Percentiles rank a stretch among this genome's conserved stretches.
Conservation (phyloP, 2,113 vertebrate genomes). For the Prunella himalayana region DNA sequence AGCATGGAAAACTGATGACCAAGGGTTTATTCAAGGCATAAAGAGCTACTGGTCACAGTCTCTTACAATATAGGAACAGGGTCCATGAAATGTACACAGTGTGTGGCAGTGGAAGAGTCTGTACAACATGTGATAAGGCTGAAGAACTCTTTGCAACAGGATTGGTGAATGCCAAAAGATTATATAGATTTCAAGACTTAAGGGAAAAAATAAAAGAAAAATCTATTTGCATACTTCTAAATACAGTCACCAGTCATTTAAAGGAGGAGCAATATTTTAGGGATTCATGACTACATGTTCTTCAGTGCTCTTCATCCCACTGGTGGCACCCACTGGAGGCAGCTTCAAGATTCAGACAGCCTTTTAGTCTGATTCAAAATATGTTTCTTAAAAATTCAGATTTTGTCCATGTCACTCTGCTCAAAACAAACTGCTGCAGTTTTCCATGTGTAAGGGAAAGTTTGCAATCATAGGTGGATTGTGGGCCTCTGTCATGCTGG, state of each 20-base stretch:
- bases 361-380: not conserved
- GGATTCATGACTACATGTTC: not conserved
- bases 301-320: not conserved
- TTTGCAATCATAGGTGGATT: not conserved
- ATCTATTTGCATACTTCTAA: not conserved
- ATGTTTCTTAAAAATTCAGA: not conserved
- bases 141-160: not conserved
- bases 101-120: not conserved
- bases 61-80: not conserved
- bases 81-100: not conserved
- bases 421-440: not conserved
- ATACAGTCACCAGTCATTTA: not conserved
- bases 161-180: not conserved
- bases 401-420: not conserved
- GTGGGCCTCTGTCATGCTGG: not conserved
- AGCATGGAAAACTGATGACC: not conserved
- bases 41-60: not conserved
- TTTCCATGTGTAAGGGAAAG: not conserved
- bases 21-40: not conserved
- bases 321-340: not conserved
- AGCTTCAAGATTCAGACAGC: not conserved
- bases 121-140: not conserved
- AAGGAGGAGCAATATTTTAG: not conserved
- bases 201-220: not conserved
- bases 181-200: not conserved